Conservation (phyloP, 2,888 invertebrate genomes). For the Ganaspis brasiliensis region DNA sequence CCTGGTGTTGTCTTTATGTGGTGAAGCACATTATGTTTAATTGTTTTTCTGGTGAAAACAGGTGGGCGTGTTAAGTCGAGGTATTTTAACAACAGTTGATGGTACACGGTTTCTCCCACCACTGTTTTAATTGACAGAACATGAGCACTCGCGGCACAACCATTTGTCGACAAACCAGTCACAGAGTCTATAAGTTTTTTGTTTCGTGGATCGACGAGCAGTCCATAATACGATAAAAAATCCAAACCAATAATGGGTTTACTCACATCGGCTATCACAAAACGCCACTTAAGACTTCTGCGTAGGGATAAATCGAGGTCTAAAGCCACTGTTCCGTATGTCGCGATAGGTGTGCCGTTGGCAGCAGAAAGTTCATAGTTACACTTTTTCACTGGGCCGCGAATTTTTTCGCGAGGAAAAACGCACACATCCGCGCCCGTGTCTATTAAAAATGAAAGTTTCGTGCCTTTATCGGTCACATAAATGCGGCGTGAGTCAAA, state of each 20-base stretch:
- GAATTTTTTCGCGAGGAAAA: background rate
- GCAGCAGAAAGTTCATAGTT: constrained; percentile 69
- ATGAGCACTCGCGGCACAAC: background rate
- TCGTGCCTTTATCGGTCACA: constrained; percentile 19
- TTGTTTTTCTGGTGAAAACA: constrained; percentile 19
- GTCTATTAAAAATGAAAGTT: background rate
- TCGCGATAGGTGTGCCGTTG: constrained; percentile 69
- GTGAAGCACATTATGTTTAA: constrained; percentile 56
- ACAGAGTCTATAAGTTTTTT: constrained; percentile 46
- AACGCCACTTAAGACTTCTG: constrained; percentile 68
- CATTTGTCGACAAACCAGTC: constrained; percentile 36
- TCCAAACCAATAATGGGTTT: constrained; percentile 73
- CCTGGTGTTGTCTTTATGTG: constrained; percentile 65
- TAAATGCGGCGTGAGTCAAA: constrained; percentile 42
- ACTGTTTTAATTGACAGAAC: background rate
- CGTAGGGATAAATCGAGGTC: constrained; percentile 67
- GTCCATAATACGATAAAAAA: constrained; percentile 67
- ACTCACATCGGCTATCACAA: constrained; percentile 69
- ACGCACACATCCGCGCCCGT: constrained; percentile 52
- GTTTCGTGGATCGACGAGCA: constrained; percentile 68
- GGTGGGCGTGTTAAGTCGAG: constrained; percentile 27
- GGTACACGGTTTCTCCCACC: background rate
- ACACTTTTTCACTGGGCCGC: background rate
- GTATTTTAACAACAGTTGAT: constrained; percentile 9
- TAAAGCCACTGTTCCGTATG: constrained; percentile 66